Percentiles rank a stretch among this genome's conserved stretches.
phyloP scores from a whole-genome alignment of 2,113 vertebrate species.

The Morphnarchus princeps region DNA sequence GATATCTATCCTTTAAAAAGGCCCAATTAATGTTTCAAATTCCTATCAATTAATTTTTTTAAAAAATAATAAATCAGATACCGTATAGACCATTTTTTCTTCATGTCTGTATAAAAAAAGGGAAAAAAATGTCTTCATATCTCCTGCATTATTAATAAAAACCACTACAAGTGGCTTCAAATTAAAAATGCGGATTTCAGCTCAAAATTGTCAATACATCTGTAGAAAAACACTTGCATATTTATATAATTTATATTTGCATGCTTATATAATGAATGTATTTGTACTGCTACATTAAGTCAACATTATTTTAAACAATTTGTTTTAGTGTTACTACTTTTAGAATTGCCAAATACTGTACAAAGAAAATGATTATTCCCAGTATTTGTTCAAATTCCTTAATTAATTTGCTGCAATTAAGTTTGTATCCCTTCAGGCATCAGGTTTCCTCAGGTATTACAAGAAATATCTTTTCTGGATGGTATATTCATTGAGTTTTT shows the following conservation, averaged over 20 bases:
- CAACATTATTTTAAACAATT: not conserved
- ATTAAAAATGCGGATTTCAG: not conserved
- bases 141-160: not conserved
- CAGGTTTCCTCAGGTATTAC: not conserved
- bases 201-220: not conserved
- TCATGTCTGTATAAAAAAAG: not conserved
- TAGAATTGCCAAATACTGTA: not conserved
- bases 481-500: not conserved
- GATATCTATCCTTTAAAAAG: not conserved
- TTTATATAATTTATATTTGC: not conserved
- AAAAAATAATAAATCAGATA: not conserved
- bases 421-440: not conserved
- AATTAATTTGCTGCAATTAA: not conserved
- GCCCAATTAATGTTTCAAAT: not conserved
- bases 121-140: accelerated
- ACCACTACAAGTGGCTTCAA: not conserved
- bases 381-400: not conserved
- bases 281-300: not conserved
- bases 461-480: not conserved
- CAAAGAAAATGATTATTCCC: not conserved
- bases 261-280: not conserved
- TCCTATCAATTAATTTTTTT: not conserved
- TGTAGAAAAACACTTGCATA: not conserved
- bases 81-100: not conserved
- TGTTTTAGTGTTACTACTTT: not conserved